These are phyloP conservation scores for Pomatorhinus ruficollis DNA, from an alignment of 2,113 vertebrate genomes.

Conservation along the genomic window DNA sequence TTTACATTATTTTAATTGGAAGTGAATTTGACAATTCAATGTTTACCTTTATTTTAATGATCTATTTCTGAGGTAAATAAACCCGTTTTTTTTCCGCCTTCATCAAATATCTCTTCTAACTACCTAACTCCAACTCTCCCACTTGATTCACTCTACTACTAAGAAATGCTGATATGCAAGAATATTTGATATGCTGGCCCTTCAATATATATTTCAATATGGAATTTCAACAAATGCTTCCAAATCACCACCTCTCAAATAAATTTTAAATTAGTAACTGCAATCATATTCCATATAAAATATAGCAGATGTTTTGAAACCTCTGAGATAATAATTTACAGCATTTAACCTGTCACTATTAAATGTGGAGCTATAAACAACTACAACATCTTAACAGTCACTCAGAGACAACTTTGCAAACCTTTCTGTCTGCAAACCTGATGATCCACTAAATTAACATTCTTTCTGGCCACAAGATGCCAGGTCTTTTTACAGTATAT, in stretches of 20 bases:
- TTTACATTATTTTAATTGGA: background rate
- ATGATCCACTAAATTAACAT: background rate
- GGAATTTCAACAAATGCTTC: background rate
- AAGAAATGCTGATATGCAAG: background rate
- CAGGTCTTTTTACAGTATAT: background rate
- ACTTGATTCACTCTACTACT: background rate
- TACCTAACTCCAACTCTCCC: background rate
- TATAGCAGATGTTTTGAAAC: background rate
- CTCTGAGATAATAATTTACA: background rate
- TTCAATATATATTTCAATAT: background rate
- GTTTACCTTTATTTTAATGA: background rate
- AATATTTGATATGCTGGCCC: background rate
- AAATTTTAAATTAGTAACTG: background rate
- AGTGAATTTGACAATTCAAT: background rate
- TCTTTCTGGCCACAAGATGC: background rate
- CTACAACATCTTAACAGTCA: background rate
- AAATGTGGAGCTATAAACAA: background rate
- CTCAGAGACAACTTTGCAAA: background rate
- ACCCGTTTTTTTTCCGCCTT: fast-evolving
- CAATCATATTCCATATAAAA: background rate
- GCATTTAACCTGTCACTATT: background rate
- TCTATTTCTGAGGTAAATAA: background rate
- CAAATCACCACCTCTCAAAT: background rate
- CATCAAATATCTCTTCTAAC: background rate
- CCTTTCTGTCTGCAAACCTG: background rate